Evolutionary conservation across 1,140 invertebrate genomes (phyloP).

Genomic region (Drosophila varians): DNA sequence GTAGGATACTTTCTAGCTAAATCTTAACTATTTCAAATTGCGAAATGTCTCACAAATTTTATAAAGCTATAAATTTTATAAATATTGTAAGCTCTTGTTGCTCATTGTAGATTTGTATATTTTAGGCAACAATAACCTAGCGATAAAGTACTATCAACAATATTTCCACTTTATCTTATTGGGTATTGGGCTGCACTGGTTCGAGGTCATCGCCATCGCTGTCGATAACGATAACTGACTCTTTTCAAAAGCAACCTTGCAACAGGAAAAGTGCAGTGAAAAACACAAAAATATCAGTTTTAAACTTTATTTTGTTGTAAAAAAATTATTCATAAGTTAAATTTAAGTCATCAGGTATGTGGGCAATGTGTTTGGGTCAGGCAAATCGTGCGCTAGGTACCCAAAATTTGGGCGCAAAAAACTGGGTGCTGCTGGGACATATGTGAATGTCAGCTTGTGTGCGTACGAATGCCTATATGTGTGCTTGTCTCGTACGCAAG

Average conservation of each 20-base stretch:
- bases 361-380: slow-evolving; percentile 1
- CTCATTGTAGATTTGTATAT: too few relatives aligned
- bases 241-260: slow-evolving; percentile 70
- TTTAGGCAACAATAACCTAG: too few relatives aligned
- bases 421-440: slow-evolving; percentile 34
- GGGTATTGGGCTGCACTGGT: neutral
- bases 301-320: slow-evolving; percentile 52
- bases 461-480: slow-evolving; percentile 10
- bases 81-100: too few relatives aligned
- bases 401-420: slow-evolving; percentile 56
- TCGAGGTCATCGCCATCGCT: slow-evolving; percentile 1
- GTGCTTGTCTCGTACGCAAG: slow-evolving; percentile 56
- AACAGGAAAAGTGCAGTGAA: slow-evolving; percentile 73
- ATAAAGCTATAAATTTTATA: too few relatives aligned
- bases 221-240: slow-evolving; percentile 35
- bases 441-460: slow-evolving; percentile 20
- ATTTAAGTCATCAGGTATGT: slow-evolving; percentile 71
- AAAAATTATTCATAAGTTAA: slow-evolving; percentile 60
- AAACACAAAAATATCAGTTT: slow-evolving; percentile 68
- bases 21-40: neutral
- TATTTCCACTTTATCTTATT: neutral
- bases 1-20: neutral
- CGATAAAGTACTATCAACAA: too few relatives aligned
- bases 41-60: too few relatives aligned
- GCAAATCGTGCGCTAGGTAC: slow-evolving; percentile 4